Evolutionary conservation across 2,113 vertebrate species (phyloP), one percentile per base, ranked within the genome.

Genomic region (Paradoxurus hermaphroditus): DNA sequence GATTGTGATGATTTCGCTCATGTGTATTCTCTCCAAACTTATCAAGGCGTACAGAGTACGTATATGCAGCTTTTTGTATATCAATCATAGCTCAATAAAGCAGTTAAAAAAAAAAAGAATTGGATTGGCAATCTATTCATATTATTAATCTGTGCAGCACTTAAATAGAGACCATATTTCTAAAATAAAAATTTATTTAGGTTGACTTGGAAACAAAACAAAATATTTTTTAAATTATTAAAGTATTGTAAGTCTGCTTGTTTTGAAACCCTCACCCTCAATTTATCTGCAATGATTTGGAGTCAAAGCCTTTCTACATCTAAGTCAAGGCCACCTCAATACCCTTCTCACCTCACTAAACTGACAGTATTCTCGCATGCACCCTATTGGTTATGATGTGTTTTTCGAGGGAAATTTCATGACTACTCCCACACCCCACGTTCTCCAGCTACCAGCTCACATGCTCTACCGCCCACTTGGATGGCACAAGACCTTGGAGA

Each of bases 401-500:
- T 31, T 62, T 65, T 84, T 70, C 41, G 46, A 91, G 34, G 25
- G 15, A 88, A 84, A 3, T 16, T 41, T n/a, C 49, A 7, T n/a
- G 16, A 16, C 4, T 25, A 3, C 13, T 65, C 14, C 18, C 10
- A 18, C 21, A 46, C 9, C 36, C 6, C 25, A 29, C 0, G 12
- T 72, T 19, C 9, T 39, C 36, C 46, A 44, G 7, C n/a, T 53
- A 34, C n/a, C 5, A 86, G 25, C 12, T 53, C 15, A 34, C 25
- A 75, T 75, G 31, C 18, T 15, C 13, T n/a, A 4, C 4, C 5
- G 3, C 25, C 56, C 34, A 25, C 27, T 59, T 39, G 7, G 7
- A 13, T 27, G 9, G 13, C 7, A 39, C 29, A 53, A 2, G 16
- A 36, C 4, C n/a, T 36, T 3, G 0, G 23, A 23, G 16, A 36